Base-by-base conservation (phyloP, 2,113 vertebrate species). In the Indicator indicator region DNA sequence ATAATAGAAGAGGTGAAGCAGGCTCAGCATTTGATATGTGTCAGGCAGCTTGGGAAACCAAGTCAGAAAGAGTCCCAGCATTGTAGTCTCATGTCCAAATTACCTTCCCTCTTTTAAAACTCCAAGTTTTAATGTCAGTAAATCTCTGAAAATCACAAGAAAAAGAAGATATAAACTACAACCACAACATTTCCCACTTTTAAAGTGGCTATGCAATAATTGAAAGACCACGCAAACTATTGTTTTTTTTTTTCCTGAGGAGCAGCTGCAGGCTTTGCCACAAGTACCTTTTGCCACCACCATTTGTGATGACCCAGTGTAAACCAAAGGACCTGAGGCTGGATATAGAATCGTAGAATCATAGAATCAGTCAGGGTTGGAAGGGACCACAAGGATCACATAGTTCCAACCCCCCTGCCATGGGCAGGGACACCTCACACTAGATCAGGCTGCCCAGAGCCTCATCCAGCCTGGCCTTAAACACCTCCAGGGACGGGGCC, bases 1-100 rank as follows among this genome's bases (percentile, higher is more conserved):
- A 63, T 63, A 89, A 65, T 7, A 60, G 64, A 86, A 80, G 78
- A 95, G 72, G 72, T 88, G 64, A 94, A 74, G 68, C 42, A 91
- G 56, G 60, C 56, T 91, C 32, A 85, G 65, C 5, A 14, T 28
- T 28, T 92, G 54, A 23, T 55, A 9, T 28, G 13, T 48, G 16
- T 68, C 71, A 91, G 55, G 44, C 60, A 89, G 33, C 27, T 88
- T 76, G 48, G 26, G 15, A 91, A 87, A 67, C 8, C 46, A 60
- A 60, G 6, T 56, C 30, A 76, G 23, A 80, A 90, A 27, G 44
- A 79, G 21, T 52, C 21, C 12, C 27, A 79, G 17, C 14, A 87
- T 40, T 20, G 9, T 56, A 83, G 28, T 12, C 9, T 15, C 15
- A 42, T 28, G 17, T 65, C 24, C 48, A 80, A 42, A 89, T 50